Evolutionary conservation across 2,113 vertebrate species (phyloP).

Genomic region (Hippocampus mohnikei): DNA sequence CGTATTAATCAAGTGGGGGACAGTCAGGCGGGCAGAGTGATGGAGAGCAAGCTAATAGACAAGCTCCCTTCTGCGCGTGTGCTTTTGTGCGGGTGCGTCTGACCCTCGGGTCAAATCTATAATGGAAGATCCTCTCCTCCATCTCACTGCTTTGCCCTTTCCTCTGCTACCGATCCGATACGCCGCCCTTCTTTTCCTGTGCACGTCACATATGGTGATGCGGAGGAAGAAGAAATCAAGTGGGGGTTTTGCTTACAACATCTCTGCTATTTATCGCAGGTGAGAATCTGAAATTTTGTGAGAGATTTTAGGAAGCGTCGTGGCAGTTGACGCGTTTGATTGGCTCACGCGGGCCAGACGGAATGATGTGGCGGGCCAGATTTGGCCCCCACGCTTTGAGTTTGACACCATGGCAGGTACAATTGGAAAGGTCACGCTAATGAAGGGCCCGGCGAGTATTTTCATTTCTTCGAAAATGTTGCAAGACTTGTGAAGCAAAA

Average conservation of each 20-base stretch:
- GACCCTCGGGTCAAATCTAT: constrained; percentile 51
- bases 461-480: neutral
- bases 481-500: neutral
- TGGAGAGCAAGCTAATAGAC: constrained; percentile 41
- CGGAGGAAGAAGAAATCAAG: neutral
- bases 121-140: constrained; percentile 55
- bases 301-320: too few relatives aligned
- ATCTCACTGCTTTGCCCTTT: constrained; percentile 42
- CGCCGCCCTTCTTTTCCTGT: neutral
- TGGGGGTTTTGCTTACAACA: too few relatives aligned
- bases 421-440: neutral
- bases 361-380: too few relatives aligned
- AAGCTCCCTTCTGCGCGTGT: constrained; percentile 21
- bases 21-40: constrained; percentile 28
- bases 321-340: too few relatives aligned
- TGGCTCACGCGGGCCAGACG: too few relatives aligned
- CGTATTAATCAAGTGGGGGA: constrained; percentile 41
- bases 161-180: constrained; percentile 12
- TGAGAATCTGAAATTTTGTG: too few relatives aligned
- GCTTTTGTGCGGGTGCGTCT: neutral
- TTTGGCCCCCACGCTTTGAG: too few relatives aligned
- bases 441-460: neutral
- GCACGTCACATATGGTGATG: neutral
- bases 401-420: neutral
- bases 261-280: too few relatives aligned